phyloP scores from a whole-genome alignment of 2,888 invertebrate species.

The Mesochorus sp. region DNA sequence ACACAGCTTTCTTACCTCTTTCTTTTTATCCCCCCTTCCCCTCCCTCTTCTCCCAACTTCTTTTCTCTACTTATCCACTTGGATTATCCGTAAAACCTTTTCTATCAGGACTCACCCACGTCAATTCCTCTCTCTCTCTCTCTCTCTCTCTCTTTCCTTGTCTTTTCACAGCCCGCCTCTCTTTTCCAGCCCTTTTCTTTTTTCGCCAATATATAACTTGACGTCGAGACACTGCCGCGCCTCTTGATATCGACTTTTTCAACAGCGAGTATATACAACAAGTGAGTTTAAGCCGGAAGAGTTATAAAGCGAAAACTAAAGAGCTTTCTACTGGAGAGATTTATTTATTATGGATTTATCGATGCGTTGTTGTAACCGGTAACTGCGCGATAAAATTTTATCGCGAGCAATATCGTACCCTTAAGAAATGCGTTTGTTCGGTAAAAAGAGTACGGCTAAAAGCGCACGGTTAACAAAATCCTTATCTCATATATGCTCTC shows the following conservation, averaged over 20 bases:
- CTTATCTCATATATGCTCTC: constrained; percentile 11
- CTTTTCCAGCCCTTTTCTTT: neutral
- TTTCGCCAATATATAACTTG: neutral
- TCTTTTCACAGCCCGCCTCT: neutral
- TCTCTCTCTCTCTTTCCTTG: neutral
- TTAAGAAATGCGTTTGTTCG: too few species aligned
- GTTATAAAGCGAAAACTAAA: too few species aligned
- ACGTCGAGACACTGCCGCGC: too few species aligned
- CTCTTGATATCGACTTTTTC: too few species aligned
- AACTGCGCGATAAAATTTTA: too few species aligned
- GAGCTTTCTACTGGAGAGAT: too few species aligned
- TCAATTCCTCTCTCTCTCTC: neutral
- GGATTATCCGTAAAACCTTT: neutral
- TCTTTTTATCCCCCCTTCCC: neutral
- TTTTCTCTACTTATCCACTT: neutral
- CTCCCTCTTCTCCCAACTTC: neutral
- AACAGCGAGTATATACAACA: neutral
- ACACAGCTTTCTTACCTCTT: constrained; percentile 21
- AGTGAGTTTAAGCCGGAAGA: neutral
- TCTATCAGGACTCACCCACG: neutral
- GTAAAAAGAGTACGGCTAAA: too few species aligned
- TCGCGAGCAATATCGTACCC: too few species aligned
- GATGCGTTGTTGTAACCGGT: too few species aligned
- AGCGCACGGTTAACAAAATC: too few species aligned
- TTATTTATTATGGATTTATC: too few species aligned